phyloP scores from a whole-genome alignment of 2,113 vertebrate species.

The Polypterus bichir region DNA sequence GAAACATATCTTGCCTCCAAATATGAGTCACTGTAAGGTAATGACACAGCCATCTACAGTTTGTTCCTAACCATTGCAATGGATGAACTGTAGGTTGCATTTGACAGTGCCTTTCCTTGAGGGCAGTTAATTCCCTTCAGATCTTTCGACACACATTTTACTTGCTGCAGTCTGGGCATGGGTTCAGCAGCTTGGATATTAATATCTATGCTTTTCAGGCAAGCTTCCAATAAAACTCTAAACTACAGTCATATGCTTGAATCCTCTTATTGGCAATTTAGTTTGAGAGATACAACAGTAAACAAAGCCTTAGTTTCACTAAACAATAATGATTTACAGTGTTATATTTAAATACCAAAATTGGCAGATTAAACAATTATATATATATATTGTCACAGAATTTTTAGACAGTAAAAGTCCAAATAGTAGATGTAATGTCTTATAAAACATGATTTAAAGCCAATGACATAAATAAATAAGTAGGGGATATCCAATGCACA shows the following conservation, averaged over 20 bases:
- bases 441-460: too few relatives aligned
- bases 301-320: too few relatives aligned
- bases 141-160: slow-evolving; percentile 11
- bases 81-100: slow-evolving; percentile 1
- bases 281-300: too few relatives aligned
- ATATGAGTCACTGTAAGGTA: neutral
- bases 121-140: slow-evolving; percentile 14
- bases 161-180: slow-evolving; percentile 15
- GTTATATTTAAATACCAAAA: too few relatives aligned
- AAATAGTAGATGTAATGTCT: too few relatives aligned
- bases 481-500: neutral
- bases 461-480: neutral
- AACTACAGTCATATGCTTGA: slow-evolving; percentile 10
- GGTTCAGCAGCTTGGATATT: slow-evolving; percentile 17
- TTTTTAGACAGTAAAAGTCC: too few relatives aligned
- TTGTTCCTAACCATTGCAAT: neutral
- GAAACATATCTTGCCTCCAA: too few relatives aligned
- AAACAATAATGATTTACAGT: too few relatives aligned
- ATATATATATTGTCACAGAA: too few relatives aligned
- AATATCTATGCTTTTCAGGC: slow-evolving; percentile 17
- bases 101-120: slow-evolving; percentile 10
- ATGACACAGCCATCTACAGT: neutral
- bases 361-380: too few relatives aligned
- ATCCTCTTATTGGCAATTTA: slow-evolving; percentile 11
- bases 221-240: slow-evolving; percentile 9